phyloP scores from a whole-genome alignment of 2,113 vertebrate genomes.

The Lasiurus borealis region DNA sequence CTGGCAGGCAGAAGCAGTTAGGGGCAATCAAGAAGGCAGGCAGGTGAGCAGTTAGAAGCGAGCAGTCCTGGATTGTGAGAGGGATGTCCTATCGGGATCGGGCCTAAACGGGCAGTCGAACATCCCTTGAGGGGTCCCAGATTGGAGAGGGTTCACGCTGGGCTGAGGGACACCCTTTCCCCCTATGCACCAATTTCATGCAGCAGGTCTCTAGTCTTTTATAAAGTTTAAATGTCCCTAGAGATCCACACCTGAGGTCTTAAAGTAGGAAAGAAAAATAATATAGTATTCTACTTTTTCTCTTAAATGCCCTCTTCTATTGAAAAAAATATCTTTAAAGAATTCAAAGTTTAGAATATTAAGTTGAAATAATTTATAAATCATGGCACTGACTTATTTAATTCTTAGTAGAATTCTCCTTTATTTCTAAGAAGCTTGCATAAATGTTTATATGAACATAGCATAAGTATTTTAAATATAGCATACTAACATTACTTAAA shows the following conservation, averaged over 20 bases:
- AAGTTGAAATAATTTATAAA: constrained; percentile 54
- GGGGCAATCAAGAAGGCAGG: too few species aligned
- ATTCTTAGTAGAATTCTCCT: constrained; percentile 59
- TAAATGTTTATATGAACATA: constrained; percentile 83
- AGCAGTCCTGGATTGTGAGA: too few species aligned
- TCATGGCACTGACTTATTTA: background rate
- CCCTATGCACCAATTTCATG: too few species aligned
- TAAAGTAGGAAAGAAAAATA: constrained; percentile 1
- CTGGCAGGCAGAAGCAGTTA: too few species aligned
- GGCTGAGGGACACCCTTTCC: too few species aligned
- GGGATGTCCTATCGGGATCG: too few species aligned
- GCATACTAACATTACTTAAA: constrained; percentile 82
- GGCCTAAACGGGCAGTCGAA: too few species aligned
- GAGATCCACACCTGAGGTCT: background rate
- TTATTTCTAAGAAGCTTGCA: constrained; percentile 83
- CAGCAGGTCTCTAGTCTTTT: background rate
- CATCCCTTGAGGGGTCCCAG: too few species aligned
- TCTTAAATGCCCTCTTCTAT: background rate
- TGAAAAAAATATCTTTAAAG: constrained; percentile 33
- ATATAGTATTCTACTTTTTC: background rate
- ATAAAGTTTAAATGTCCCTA: constrained; percentile 19
- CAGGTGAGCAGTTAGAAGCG: too few species aligned
- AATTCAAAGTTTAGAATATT: constrained; percentile 35
- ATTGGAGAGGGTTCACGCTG: too few species aligned
- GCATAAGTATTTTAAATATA: constrained; percentile 84